Percentiles rank a stretch among this genome's conserved stretches.
Conservation (phyloP, 2,797 vertebrate species). For the Gallinago nigripennis region DNA sequence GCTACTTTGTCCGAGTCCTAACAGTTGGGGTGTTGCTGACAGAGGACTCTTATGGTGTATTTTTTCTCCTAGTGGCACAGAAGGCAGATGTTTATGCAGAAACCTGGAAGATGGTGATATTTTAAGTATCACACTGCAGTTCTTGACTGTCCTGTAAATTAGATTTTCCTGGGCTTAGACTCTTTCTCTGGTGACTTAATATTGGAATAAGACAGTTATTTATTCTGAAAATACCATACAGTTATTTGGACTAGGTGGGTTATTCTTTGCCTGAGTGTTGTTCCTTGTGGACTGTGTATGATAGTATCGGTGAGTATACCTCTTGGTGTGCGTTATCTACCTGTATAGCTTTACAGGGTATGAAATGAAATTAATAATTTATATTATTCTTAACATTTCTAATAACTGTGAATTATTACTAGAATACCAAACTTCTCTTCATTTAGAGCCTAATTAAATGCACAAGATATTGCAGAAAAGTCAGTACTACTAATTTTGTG, state of each 20-base stretch:
- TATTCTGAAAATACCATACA: not conserved
- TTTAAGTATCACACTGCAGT: not conserved
- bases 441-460: not conserved
- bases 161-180: not conserved
- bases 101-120: not conserved
- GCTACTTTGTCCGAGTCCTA: fast-evolving
- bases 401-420: not conserved
- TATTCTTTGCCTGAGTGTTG: not conserved
- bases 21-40: fast-evolving
- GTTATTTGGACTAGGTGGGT: not conserved
- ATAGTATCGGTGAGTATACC: not conserved
- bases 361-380: not conserved
- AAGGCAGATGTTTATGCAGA: not conserved
- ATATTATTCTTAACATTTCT: not conserved
- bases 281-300: not conserved
- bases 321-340: not conserved
- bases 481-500: not conserved
- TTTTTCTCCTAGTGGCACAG: not conserved
- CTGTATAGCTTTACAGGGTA: not conserved
- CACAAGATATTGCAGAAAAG: not conserved
- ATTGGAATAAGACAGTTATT: not conserved
- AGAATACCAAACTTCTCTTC: not conserved
- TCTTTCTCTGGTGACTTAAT: not conserved
- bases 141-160: not conserved
- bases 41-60: not conserved